phyloP scores from a whole-genome alignment of 2,113 vertebrate genomes.

The Promerops cafer region DNA sequence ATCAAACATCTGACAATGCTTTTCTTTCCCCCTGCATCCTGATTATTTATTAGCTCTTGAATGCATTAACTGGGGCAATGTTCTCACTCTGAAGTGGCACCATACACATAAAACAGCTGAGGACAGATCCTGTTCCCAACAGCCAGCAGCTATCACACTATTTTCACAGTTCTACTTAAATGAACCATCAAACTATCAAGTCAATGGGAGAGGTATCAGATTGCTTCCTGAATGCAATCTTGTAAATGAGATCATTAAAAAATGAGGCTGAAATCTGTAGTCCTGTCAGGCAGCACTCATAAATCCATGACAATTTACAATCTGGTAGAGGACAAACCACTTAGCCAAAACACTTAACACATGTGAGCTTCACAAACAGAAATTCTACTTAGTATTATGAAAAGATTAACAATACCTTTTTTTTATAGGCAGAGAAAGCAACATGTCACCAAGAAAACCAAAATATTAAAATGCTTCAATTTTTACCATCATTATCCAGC shows the following conservation, averaged over 20 bases:
- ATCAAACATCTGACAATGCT: not conserved
- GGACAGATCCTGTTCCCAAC: not conserved
- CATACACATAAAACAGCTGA: not conserved
- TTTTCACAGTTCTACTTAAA: not conserved
- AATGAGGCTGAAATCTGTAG: not conserved
- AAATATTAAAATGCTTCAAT: not conserved
- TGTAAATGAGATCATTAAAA: not conserved
- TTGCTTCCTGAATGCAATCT: not conserved
- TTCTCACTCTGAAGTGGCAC: not conserved
- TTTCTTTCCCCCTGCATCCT: not conserved
- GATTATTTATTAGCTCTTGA: not conserved
- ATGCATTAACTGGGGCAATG: not conserved
- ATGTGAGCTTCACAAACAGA: not conserved
- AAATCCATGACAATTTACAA: not conserved
- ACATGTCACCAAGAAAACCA: not conserved
- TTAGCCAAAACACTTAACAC: not conserved
- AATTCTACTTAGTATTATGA: not conserved
- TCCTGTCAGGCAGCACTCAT: not conserved
- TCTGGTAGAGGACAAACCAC: not conserved
- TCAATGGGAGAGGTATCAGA: not conserved
- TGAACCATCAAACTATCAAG: not conserved
- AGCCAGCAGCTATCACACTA: not conserved
- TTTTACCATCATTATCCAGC: not conserved
- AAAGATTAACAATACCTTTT: not conserved
- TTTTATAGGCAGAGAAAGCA: not conserved